These are phyloP conservation scores for Bubo blakistoni DNA, from an alignment of 2,113 vertebrate species.

Conservation along the genomic window DNA sequence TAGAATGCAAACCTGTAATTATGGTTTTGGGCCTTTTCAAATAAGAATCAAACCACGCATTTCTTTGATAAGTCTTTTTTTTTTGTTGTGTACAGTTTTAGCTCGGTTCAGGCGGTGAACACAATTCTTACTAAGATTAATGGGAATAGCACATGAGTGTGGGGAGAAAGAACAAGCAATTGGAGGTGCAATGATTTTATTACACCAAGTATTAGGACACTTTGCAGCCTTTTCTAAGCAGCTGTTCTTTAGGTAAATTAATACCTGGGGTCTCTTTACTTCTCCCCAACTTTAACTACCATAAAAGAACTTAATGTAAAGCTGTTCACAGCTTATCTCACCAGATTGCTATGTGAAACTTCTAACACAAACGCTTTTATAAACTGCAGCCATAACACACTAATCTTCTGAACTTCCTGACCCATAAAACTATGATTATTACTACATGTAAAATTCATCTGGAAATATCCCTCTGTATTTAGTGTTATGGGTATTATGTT, in stretches of 20 bases:
- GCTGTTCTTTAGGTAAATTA: conserved; percentile 76
- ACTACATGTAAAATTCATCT: conserved; percentile 56
- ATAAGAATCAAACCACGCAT: background rate
- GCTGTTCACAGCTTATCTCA: conserved; percentile 70
- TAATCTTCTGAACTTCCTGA: conserved; percentile 77
- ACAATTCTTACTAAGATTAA: background rate
- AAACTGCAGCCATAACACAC: conserved; percentile 62
- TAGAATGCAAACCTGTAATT: background rate
- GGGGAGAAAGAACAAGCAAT: background rate
- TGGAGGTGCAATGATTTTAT: conserved; percentile 33
- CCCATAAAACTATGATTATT: conserved; percentile 68
- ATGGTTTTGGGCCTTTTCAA: background rate
- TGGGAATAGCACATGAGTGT: background rate
- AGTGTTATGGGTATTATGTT: background rate
- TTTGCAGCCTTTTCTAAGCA: conserved; percentile 64
- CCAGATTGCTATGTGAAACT: conserved; percentile 69
- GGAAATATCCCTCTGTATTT: conserved; percentile 19
- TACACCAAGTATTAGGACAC: conserved; percentile 30
- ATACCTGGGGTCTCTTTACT: conserved; percentile 73
- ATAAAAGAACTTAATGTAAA: conserved; percentile 68
- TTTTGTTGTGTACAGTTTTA: background rate
- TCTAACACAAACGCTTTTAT: conserved; percentile 68
- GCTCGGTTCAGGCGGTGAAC: background rate
- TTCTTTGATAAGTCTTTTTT: background rate
- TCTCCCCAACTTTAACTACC: conserved; percentile 56